Conservation (phyloP, 2,888 invertebrate genomes). For the Ommatoiulus sabulosus region DNA sequence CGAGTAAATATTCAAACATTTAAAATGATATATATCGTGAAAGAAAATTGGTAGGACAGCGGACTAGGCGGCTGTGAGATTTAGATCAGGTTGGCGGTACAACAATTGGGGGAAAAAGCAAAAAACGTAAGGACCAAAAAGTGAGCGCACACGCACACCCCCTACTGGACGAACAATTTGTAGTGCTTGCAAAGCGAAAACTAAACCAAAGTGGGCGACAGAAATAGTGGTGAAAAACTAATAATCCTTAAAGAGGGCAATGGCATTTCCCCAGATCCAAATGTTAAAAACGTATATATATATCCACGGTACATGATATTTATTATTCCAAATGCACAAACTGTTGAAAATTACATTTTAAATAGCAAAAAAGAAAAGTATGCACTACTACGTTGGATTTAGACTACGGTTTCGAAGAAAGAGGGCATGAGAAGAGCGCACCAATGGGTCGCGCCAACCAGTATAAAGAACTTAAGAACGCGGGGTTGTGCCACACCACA, state of each 20-base stretch:
- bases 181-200: not conserved
- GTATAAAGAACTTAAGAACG: not conserved
- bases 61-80: slow-evolving; percentile 8
- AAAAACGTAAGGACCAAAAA: not conserved
- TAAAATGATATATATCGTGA: slow-evolving; percentile 46
- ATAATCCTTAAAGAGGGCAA: slow-evolving; percentile 6
- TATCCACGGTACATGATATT: slow-evolving; percentile 34
- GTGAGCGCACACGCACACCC: slow-evolving; percentile 34
- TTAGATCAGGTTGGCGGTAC: slow-evolving; percentile 14
- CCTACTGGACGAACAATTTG: slow-evolving; percentile 28
- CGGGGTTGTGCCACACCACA: not conserved
- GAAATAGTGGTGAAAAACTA: not conserved
- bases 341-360: slow-evolving; percentile 34
- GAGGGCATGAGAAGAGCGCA: not conserved
- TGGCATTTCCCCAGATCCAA: slow-evolving; percentile 28
- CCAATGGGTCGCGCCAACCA: not conserved
- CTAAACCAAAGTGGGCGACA: slow-evolving; percentile 6
- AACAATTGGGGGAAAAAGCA: not conserved
- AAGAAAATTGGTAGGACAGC: slow-evolving; percentile 16
- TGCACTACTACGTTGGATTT: slow-evolving; percentile 34
- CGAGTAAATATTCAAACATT: slow-evolving; percentile 39
- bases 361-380: slow-evolving; percentile 11
- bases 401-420: not conserved
- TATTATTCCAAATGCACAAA: slow-evolving; percentile 34
- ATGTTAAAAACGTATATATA: slow-evolving; percentile 28